phyloP scores from a whole-genome alignment of 2,113 vertebrate genomes.

The Brachypodius melanocephalos region DNA sequence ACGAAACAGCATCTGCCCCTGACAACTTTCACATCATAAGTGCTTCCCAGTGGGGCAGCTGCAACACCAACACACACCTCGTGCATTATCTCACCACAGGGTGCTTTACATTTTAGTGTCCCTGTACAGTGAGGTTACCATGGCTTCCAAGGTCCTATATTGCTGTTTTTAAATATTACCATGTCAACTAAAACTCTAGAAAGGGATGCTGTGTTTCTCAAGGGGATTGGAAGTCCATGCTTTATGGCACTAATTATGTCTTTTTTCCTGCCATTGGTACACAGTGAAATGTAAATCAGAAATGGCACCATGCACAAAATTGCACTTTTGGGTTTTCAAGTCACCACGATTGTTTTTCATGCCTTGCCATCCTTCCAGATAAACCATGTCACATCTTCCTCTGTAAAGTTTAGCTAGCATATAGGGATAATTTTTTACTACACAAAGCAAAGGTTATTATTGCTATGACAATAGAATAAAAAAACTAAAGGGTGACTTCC shows the following conservation, averaged over 20 bases:
- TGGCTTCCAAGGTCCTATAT: background rate
- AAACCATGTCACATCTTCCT: constrained; percentile 9
- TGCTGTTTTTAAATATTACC: constrained; percentile 2
- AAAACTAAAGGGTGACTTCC: background rate
- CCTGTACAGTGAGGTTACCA: background rate
- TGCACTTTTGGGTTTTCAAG: background rate
- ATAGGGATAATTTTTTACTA: background rate
- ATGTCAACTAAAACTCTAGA: background rate
- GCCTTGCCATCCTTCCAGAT: constrained; percentile 19
- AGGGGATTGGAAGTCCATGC: background rate
- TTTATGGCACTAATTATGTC: background rate
- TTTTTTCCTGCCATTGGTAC: background rate
- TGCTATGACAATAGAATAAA: constrained; percentile 38
- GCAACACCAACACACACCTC: background rate
- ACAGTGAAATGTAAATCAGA: background rate
- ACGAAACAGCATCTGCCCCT: background rate
- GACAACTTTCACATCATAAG: background rate
- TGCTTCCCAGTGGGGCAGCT: background rate
- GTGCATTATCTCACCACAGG: background rate
- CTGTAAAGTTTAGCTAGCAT: constrained; percentile 15
- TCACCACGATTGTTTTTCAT: background rate
- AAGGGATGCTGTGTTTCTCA: background rate
- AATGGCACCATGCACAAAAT: background rate
- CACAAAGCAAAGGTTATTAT: background rate
- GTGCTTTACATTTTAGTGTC: background rate